phyloP scores from a whole-genome alignment of 2,888 invertebrate genomes.

The Trimorus sp. region DNA sequence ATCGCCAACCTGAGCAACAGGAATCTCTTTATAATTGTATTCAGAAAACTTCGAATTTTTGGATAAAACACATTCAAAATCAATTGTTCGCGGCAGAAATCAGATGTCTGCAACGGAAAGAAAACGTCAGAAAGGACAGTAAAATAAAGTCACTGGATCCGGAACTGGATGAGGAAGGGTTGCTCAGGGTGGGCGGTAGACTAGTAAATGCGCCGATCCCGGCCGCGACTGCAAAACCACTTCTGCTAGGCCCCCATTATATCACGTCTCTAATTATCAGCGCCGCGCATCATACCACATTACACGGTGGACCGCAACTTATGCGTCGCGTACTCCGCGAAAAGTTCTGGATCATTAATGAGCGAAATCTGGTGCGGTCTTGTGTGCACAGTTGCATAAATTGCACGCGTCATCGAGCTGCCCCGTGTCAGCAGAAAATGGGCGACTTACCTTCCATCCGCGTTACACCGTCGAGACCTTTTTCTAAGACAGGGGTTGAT shows the following conservation, averaged over 20 bases:
- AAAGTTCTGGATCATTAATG: slow-evolving; percentile 13
- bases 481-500: slow-evolving; percentile 2
- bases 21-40: not conserved
- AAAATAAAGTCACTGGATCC: not conserved
- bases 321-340: slow-evolving; percentile 14
- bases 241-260: slow-evolving; percentile 10
- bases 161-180: not conserved
- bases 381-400: not conserved
- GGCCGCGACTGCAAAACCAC: not conserved
- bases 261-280: not conserved
- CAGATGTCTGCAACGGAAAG: not conserved
- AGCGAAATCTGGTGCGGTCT: not conserved
- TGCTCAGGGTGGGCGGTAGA: slow-evolving; percentile 9
- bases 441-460: not conserved
- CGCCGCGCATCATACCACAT: not conserved
- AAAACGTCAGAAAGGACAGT: not conserved
- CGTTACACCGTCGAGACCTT: not conserved
- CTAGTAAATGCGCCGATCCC: not conserved
- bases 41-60: slow-evolving; percentile 3
- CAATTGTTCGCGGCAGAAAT: slow-evolving; percentile 9
- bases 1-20: not conserved
- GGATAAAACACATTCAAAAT: not conserved
- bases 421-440: slow-evolving; percentile 6
- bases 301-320: slow-evolving; percentile 19
- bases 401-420: slow-evolving; percentile 9